Conservation (phyloP, 2,113 vertebrate genomes). For the Chlamydotis undulata region DNA sequence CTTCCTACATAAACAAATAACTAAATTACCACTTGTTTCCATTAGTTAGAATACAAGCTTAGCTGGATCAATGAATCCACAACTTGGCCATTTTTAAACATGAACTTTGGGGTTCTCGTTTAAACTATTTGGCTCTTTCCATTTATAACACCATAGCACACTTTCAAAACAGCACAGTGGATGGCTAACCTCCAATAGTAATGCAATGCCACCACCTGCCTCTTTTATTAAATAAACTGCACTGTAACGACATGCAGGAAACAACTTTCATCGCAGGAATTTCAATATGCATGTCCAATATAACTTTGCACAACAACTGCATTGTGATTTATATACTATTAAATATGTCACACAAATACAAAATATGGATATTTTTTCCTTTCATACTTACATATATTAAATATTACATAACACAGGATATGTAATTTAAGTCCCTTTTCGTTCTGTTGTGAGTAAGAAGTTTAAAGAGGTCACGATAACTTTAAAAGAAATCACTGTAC, state of each 20-base stretch:
- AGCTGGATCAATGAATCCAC: background rate
- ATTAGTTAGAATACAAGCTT: background rate
- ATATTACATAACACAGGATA: background rate
- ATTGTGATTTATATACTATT: background rate
- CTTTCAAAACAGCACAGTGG: background rate
- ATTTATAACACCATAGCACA: background rate
- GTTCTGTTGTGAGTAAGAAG: background rate
- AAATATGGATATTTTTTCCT: background rate
- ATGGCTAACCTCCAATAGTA: background rate
- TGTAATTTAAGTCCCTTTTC: background rate
- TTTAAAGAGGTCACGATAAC: background rate
- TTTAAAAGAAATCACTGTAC: background rate
- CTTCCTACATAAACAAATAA: background rate
- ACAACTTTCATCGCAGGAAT: background rate
- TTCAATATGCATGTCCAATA: background rate
- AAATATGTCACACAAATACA: background rate
- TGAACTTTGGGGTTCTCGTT: background rate
- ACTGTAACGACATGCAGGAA: background rate
- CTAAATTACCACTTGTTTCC: background rate
- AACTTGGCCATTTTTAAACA: background rate
- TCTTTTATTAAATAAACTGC: background rate
- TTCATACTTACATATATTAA: background rate
- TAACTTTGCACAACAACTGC: background rate
- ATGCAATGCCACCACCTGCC: rapidly evolving
- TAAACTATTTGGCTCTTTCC: background rate